A percentile compares a stretch with the other conserved stretches of the same genome.
Conservation (phyloP, 2,888 invertebrate species). For the Sarcophaga subvicina region DNA sequence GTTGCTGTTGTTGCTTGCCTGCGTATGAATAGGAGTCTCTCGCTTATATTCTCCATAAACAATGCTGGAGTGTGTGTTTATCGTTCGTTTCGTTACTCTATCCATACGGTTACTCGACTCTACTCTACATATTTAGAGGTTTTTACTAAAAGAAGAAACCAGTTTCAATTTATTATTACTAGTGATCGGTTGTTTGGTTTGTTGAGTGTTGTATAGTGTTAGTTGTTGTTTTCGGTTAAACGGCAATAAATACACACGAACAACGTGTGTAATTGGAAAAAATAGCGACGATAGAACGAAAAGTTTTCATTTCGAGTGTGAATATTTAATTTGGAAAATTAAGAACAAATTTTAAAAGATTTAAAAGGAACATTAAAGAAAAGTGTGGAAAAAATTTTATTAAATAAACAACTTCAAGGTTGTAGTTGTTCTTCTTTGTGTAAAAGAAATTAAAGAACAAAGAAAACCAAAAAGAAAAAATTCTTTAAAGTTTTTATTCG, state of each 20-base stretch:
- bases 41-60: neutral
- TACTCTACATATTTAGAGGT: conserved; percentile 50
- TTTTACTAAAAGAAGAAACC: conserved; percentile 70
- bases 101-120: conserved; percentile 36
- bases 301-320: neutral
- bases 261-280: conserved; percentile 18
- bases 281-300: neutral
- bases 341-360: neutral
- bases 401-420: conserved; percentile 19
- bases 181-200: conserved; percentile 52
- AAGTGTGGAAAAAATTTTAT: neutral
- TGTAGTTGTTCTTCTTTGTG: conserved; percentile 3
- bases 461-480: neutral
- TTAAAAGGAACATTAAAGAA: neutral
- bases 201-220: no score
- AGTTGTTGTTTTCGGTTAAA: no score
- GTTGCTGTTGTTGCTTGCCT: neutral
- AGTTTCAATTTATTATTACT: conserved; percentile 70
- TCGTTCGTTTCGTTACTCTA: conserved; percentile 21
- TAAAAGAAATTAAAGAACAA: neutral
- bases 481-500: neutral
- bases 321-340: conserved; percentile 9
- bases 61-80: conserved; percentile 30
- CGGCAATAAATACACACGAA: conserved; percentile 10
- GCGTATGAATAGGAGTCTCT: neutral